Base-by-base conservation (phyloP, 2,888 invertebrate genomes). In the Melieria omissa region DNA sequence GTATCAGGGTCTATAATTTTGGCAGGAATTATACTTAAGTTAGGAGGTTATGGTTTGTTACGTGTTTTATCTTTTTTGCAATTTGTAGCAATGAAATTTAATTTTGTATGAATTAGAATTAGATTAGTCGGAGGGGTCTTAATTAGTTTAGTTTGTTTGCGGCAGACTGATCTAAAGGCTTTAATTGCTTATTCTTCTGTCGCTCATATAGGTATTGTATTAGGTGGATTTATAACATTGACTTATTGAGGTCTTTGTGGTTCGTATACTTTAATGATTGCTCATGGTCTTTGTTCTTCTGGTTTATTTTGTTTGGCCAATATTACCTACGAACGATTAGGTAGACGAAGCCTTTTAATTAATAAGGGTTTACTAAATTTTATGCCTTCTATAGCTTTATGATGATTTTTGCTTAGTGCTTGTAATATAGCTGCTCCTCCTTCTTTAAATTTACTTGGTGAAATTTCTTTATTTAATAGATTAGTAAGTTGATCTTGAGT, bases 1-100 rank as follows among this genome's bases (percentile, higher is more conserved):
- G 88, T 93, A 76, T 89, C 90, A 3, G 92, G 93, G 0, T 93
- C 92, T 3, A 93, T 93, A 87, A 90, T 93, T 90, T 90, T 93
- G 86, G 93, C 92, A 0, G 92, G 91, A 0, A 87, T 93, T 86
- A 89, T 93, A 81, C 88, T 93, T 86, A 93, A 93, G 83, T 89
- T 93, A 87, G 93, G 93, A 0, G 91, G 92, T 0, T 93, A 92
- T 88, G 92, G 92, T 0, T 78, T 93, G 80, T 84, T 92, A 73
- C 92, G 92, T 0, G 77, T 90, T 79, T 83, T 90, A 83, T 77
- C 81, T 77, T 81, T 90, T 86, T 86, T 90, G 80, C 84, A 88
- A 67, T 79, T 82, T 77, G 80, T 89, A 83, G 86, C 86, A 71
- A 76, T 89, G 78, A 88, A 87, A 77, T 87, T 88, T 83, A 89